These are phyloP conservation scores for Labia minor DNA, from an alignment of 2,888 invertebrate genomes.

Conservation along the genomic window DNA sequence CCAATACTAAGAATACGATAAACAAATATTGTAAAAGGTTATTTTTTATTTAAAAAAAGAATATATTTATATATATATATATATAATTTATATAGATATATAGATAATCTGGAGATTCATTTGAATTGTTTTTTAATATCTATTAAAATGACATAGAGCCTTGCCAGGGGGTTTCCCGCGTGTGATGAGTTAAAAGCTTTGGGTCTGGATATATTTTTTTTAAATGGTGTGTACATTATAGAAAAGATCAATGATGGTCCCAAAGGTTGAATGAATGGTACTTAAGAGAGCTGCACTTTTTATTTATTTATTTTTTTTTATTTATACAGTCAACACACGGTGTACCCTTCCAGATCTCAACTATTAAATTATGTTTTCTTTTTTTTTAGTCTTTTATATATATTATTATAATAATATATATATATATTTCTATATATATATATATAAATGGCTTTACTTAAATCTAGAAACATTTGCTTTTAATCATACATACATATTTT, in stretches of 20 bases:
- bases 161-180: not conserved
- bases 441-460: constrained; percentile 4
- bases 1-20: constrained; percentile 8
- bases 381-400: no score
- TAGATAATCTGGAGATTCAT: constrained; percentile 7
- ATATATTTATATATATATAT: not conserved
- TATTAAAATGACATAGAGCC: constrained; percentile 6
- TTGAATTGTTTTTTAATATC: constrained; percentile 3
- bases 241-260: constrained; percentile 8
- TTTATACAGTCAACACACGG: constrained; percentile 13
- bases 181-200: not conserved
- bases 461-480: not conserved
- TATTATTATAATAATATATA: no score
- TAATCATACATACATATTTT: not conserved
- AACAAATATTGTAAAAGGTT: not conserved
- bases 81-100: not conserved
- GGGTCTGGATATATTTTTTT: not conserved
- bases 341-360: not conserved
- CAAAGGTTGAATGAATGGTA: not conserved
- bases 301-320: not conserved
- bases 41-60: not conserved
- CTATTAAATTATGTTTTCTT: not conserved
- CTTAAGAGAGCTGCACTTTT: not conserved
- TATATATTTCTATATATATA: no score
- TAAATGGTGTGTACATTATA: not conserved